phyloP scores from a whole-genome alignment of 1,140 invertebrate genomes.

The Drosophila elegans region DNA sequence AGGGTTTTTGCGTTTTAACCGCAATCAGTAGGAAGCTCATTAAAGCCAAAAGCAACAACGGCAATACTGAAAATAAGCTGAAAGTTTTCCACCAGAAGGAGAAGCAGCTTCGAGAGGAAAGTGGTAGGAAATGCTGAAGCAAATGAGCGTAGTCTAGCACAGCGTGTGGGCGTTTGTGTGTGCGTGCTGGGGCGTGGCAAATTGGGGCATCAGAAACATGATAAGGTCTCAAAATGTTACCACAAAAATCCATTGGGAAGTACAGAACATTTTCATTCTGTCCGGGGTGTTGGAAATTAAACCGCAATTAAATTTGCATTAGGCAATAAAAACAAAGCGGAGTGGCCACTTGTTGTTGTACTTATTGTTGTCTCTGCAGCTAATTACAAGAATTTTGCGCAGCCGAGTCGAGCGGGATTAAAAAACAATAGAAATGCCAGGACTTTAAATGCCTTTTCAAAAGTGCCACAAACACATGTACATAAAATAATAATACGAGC shows the following conservation, averaged over 20 bases:
- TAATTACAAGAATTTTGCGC: conserved; percentile 43
- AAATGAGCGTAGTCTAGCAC: conserved; percentile 43
- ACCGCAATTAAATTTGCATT: conserved; percentile 64
- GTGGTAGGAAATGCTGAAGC: conserved; percentile 10
- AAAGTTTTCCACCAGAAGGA: conserved; percentile 40
- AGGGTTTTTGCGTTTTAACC: conserved; percentile 51
- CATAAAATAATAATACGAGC: conserved; percentile 7
- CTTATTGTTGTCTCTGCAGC: conserved; percentile 14
- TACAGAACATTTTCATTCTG: conserved; percentile 17
- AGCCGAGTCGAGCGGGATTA: conserved; percentile 22
- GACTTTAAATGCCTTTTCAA: conserved; percentile 41
- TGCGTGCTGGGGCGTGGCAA: conserved; percentile 59
- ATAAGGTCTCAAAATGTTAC: conserved; percentile 38
- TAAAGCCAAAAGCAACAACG: conserved; percentile 49
- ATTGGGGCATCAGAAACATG: conserved; percentile 45
- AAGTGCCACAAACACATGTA: conserved; percentile 41
- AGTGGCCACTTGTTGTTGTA: conserved; percentile 28
- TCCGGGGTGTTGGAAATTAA: conserved; percentile 42
- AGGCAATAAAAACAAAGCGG: conserved; percentile 33
- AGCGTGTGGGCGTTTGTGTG: conserved; percentile 41
- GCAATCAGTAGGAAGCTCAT: conserved; percentile 56
- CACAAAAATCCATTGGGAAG: conserved; percentile 47
- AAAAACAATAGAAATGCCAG: conserved; percentile 31
- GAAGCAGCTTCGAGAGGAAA: conserved; percentile 7
- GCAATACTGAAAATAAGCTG: conserved; percentile 38